A percentile compares a stretch with the other conserved stretches of the same genome.
phyloP scores from a whole-genome alignment of 2,888 invertebrate genomes.

The Habrosyne pyritoides region DNA sequence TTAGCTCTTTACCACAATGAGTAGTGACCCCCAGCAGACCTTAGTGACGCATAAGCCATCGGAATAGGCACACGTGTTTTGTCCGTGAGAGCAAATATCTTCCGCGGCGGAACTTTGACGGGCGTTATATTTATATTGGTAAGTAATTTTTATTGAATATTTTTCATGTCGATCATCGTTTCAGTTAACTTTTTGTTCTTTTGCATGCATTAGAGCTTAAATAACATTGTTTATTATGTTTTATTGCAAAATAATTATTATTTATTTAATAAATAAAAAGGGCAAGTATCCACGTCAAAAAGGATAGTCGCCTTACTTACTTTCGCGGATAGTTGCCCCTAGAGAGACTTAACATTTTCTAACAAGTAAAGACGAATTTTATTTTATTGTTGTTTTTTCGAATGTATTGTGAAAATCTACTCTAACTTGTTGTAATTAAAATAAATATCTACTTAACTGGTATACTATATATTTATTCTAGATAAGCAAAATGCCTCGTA shows the following conservation, averaged over 20 bases:
- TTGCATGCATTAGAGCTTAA: constrained; percentile 14
- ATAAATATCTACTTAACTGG: constrained; percentile 3
- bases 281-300: constrained; percentile 13
- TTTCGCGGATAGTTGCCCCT: too few relatives aligned
- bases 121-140: constrained; percentile 15
- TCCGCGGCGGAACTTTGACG: constrained; percentile 16
- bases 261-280: constrained; percentile 14
- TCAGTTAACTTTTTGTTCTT: constrained; percentile 12
- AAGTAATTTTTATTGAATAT: constrained; percentile 16
- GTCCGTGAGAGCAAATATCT: constrained; percentile 19
- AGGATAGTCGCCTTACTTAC: too few relatives aligned
- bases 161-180: constrained; percentile 14
- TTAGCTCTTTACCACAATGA: too few relatives aligned
- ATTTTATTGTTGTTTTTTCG: too few relatives aligned
- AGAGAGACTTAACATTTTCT: too few relatives aligned
- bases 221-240: constrained; percentile 10
- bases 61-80: constrained; percentile 13
- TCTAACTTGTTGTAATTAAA: background rate
- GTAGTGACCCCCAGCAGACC: constrained; percentile 1
- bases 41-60: constrained; percentile 12
- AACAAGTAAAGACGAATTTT: too few relatives aligned
- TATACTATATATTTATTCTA: constrained; percentile 4
- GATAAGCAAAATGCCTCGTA: too few relatives aligned
- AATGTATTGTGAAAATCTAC: too few relatives aligned
- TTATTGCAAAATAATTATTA: constrained; percentile 14